Evolutionary conservation across 2,797 vertebrate genomes (phyloP).

Genomic region (Gorsachius magnificus): DNA sequence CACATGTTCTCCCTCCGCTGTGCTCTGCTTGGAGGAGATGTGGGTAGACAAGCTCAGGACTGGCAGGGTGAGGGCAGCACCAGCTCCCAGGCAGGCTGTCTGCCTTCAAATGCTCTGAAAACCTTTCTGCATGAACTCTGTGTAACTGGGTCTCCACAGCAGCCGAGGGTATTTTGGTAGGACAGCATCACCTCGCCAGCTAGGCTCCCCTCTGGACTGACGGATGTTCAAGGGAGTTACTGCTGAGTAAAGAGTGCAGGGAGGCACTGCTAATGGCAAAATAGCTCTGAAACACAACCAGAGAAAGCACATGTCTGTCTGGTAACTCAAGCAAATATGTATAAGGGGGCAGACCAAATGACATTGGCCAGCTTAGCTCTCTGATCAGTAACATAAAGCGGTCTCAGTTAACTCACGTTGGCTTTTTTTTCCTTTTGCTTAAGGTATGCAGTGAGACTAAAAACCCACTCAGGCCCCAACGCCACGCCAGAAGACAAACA

Average conservation of each 20-base stretch:
- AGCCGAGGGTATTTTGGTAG: background rate
- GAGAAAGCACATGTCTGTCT: background rate
- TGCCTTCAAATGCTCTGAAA: background rate
- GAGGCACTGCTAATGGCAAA: background rate
- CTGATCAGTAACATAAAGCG: background rate
- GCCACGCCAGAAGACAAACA: conserved; percentile 95
- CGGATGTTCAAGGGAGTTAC: background rate
- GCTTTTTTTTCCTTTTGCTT: conserved; percentile 56
- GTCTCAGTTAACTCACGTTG: background rate
- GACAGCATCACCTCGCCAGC: background rate
- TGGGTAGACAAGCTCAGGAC: background rate
- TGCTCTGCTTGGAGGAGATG: conserved; percentile 22
- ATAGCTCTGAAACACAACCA: background rate
- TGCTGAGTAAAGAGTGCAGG: background rate
- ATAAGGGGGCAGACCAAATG: background rate
- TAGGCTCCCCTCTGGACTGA: background rate
- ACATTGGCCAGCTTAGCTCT: background rate
- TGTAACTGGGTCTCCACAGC: background rate
- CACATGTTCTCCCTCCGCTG: conserved; percentile 23
- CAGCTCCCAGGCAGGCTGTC: conserved; percentile 37
- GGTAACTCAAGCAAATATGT: background rate
- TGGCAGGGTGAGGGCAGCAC: conserved; percentile 47
- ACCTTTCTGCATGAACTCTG: background rate
- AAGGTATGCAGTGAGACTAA: conserved; percentile 98
- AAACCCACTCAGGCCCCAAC: conserved; percentile 90